phyloP scores from a whole-genome alignment of 1,140 invertebrate genomes.

The Hirudo medicinalis region DNA sequence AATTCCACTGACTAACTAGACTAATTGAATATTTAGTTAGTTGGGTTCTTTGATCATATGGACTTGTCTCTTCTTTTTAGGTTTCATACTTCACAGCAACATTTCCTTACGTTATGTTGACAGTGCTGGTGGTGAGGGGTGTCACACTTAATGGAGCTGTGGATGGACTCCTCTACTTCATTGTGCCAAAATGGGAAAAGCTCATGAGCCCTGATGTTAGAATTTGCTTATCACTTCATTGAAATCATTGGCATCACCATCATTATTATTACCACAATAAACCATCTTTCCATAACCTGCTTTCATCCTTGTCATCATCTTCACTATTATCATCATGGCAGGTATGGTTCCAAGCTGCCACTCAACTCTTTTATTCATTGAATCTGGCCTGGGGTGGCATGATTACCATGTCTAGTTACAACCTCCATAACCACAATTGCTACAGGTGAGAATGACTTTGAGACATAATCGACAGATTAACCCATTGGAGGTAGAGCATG shows the following conservation, averaged over 20 bases:
- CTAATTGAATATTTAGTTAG: too few relatives aligned
- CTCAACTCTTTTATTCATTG: conserved; percentile 21
- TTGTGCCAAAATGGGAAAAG: conserved; percentile 19
- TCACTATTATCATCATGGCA: background rate
- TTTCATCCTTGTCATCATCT: background rate
- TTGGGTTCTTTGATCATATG: background rate
- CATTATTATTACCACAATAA: background rate
- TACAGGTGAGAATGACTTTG: conserved; percentile 14
- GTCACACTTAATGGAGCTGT: conserved; percentile 22
- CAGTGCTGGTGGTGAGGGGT: conserved; percentile 23
- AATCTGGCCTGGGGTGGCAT: conserved; percentile 15
- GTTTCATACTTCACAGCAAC: conserved; percentile 25
- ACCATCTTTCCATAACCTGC: conserved; percentile 9
- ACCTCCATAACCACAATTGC: conserved; percentile 15
- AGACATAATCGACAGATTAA: too few relatives aligned
- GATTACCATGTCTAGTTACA: conserved; percentile 19
- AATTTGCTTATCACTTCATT: conserved; percentile 7
- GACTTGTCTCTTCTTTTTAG: conserved; percentile 13
- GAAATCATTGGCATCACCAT: background rate
- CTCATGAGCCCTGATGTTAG: conserved; percentile 21
- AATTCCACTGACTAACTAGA: too few relatives aligned
- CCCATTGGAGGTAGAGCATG: too few relatives aligned
- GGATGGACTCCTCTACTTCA: conserved; percentile 22
- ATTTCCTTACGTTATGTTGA: conserved; percentile 25
- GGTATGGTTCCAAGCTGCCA: conserved; percentile 21